Conservation (phyloP, 2,888 invertebrate species). For the Caenorhabditis doughertyi region DNA sequence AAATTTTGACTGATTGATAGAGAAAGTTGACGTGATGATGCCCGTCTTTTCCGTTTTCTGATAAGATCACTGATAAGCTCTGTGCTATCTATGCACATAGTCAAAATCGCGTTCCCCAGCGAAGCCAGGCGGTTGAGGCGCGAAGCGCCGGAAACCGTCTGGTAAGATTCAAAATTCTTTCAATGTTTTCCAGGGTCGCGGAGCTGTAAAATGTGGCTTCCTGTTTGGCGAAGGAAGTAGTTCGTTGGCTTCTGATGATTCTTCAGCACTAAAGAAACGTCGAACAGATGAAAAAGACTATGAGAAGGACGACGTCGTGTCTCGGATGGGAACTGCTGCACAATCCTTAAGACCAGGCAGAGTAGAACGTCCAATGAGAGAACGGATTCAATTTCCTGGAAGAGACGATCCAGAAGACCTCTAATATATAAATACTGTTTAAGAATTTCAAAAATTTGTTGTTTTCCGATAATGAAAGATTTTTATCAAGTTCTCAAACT, state of each 20-base stretch:
- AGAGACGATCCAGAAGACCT: neutral
- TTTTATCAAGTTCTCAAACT: neutral
- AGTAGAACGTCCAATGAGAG: conserved; percentile 29
- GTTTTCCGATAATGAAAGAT: neutral
- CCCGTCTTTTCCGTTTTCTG: no score
- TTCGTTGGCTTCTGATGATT: conserved; percentile 53
- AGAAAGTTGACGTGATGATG: no score
- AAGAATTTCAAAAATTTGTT: no score
- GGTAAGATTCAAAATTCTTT: neutral
- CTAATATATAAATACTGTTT: neutral
- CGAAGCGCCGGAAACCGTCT: no score
- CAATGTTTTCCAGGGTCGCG: conserved; percentile 55
- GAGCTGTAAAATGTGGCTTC: conserved; percentile 65
- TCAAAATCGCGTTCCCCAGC: no score
- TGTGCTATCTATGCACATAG: no score
- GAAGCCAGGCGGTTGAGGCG: no score
- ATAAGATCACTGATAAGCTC: no score
- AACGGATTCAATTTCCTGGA: conserved; percentile 33
- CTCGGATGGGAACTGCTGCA: conserved; percentile 40
- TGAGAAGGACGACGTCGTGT: conserved; percentile 50
- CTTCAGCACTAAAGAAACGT: conserved; percentile 23
- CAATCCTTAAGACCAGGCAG: conserved; percentile 40
- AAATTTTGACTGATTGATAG: no score
- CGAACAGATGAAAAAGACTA: conserved; percentile 22
- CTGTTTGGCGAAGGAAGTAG: conserved; percentile 49